phyloP scores from a whole-genome alignment of 2,113 vertebrate species.

The Eclectus roratus region DNA sequence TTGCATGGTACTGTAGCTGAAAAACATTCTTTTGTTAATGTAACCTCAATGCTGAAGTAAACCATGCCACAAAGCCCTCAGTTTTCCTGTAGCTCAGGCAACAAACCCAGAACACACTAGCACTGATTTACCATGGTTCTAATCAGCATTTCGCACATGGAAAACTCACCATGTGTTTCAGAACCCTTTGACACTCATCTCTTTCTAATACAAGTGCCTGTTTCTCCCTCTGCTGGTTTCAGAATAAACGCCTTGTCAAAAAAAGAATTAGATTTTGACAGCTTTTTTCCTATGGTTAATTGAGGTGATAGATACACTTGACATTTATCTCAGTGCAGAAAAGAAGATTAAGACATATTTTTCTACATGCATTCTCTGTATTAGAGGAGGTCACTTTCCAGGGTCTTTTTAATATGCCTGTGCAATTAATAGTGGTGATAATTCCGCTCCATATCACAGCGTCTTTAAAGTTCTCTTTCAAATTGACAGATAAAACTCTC shows the following conservation, averaged over 20 bases:
- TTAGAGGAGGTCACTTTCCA: slow-evolving; percentile 82
- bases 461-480: slow-evolving; percentile 76
- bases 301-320: slow-evolving; percentile 88
- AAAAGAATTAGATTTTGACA: slow-evolving; percentile 82
- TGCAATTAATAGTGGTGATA: slow-evolving; percentile 81
- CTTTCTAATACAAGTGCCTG: slow-evolving; percentile 74
- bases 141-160: slow-evolving; percentile 75
- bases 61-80: slow-evolving; percentile 31
- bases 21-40: slow-evolving; percentile 57
- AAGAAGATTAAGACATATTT: slow-evolving; percentile 83
- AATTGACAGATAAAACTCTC: slow-evolving; percentile 73
- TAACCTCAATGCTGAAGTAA: slow-evolving; percentile 56
- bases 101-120: slow-evolving; percentile 37
- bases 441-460: slow-evolving; percentile 74
- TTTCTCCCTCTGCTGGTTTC: slow-evolving; percentile 77
- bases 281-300: slow-evolving; percentile 82
- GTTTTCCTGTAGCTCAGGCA: slow-evolving; percentile 64
- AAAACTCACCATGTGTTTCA: slow-evolving; percentile 67
- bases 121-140: slow-evolving; percentile 66
- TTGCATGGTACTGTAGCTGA: slow-evolving; percentile 30
- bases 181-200: slow-evolving; percentile 69
- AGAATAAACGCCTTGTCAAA: slow-evolving; percentile 77
- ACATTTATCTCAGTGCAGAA: slow-evolving; percentile 81
- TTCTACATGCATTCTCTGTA: slow-evolving; percentile 74
- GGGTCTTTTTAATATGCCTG: slow-evolving; percentile 83